Base-by-base conservation (phyloP, 2,113 vertebrate species). In the Lagopus leucura region DNA sequence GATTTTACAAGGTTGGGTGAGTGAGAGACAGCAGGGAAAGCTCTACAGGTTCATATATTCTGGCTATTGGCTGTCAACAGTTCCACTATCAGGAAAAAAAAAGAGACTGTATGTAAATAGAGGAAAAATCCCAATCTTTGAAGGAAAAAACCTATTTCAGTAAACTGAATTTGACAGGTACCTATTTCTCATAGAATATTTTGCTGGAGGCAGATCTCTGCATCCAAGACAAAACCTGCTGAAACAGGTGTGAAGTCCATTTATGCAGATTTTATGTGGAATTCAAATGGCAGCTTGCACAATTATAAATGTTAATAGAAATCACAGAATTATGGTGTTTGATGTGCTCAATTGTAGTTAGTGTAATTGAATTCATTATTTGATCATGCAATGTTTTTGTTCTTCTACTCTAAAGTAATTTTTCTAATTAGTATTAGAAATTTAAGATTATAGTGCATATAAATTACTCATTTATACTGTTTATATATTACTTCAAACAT, bases 311-410 rank as follows among this genome's bases (percentile, higher is more conserved):
- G 74, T 76, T 85, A 95, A 92, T 2, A 87, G 71, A n/a, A 82
- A 21, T 76, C 63, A 86, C 40, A 74, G 40, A 81, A 79, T 92
- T 52, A 79, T 8, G 54, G 57, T 70, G 36, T 79, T 81, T 87
- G 63, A 84, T 84, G 11, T 78, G 57, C 57, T 84, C 86, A 81
- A 70, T 69, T 92, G 77, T 54, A 90, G 66, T 81, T 79, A 69
- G 18, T 32, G 30, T 63, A 92, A 92, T 8, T 85, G 43, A 90
- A 92, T 57, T 71, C 19, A 86, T 90, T 90, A 96, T 75, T 92
- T 86, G 81, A 69, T 91, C 74, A 80, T 40, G 77, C 86, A 92
- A 18, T 87, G 28, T 84, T 86, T 92, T 71, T 72, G 60, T 66
- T 72, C 71, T 67, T 93, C 55, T 85, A 76, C 1, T 5, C 66